Base-by-base conservation (phyloP, 2,888 invertebrate genomes). In the Eilema griseolum region DNA sequence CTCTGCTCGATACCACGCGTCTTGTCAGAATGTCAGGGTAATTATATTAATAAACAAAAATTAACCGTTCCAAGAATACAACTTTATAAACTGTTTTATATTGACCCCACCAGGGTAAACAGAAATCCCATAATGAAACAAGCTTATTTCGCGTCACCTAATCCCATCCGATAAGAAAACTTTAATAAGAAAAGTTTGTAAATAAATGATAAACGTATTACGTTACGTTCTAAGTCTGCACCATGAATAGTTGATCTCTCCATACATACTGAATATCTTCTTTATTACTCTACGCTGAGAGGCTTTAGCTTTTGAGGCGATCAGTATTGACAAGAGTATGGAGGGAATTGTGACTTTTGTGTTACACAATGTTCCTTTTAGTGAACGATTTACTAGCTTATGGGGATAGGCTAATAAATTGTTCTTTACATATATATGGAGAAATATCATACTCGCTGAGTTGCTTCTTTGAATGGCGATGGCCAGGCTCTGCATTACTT, bases 221-320 rank as follows among this genome's bases (percentile, higher is more conserved):
- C 41, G 41, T 41, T 82, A 82, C 76, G 41, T 77, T 24, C 71
- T 78, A 72, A 14, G 60, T 70, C 10, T 46, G n/a, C 52, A 69
- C 76, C 72, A 69, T 86, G 84, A 85, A 86, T 86, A 86, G 70
- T 85, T 87, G 82, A 86, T 85, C 76, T 79, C 78, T 69, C 74
- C 28, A 80, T 85, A 85, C 81, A 85, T 84, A 84, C 74, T 66
- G 69, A 76, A 84, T 77, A 76, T 75, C 70, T 66, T 67, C 75
- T 80, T 82, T 85, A 83, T 81, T 80, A 75, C 81, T 65, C 65
- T 66, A 33, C 46, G 52, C 41, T 62, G 71, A 72, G 73, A 80
- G 76, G 70, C 74, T 83, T 71, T 28, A 63, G 67, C 60, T 75
- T 65, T 73, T 70, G 56, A 69, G 52, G 28, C 46, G 66, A 63